Evolutionary conservation across 2,888 invertebrate genomes (phyloP).

Genomic region (Morinoia aosen): DNA sequence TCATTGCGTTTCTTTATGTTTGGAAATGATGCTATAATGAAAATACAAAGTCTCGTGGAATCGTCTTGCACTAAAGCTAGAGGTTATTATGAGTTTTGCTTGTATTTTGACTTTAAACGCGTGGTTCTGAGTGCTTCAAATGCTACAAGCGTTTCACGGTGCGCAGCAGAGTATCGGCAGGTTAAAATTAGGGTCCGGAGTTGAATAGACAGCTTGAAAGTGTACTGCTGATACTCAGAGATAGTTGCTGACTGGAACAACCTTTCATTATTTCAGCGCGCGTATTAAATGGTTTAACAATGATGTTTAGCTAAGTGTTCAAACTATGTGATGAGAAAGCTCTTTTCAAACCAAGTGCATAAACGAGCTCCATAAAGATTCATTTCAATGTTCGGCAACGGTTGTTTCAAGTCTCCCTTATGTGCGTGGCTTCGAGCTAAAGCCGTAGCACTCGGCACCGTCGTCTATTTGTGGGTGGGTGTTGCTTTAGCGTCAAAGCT

Average conservation of each 20-base stretch:
- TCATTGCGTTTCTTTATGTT: neutral
- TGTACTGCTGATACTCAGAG: neutral
- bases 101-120: neutral
- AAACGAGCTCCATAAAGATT: neutral
- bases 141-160: neutral
- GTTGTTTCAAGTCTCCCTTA: neutral
- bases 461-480: neutral
- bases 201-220: neutral
- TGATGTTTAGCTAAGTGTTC: neutral
- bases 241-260: neutral
- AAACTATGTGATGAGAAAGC: neutral
- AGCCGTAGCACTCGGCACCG: neutral
- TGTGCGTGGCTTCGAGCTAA: neutral
- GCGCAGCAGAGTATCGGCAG: neutral
- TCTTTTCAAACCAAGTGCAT: neutral
- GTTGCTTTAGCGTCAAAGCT: neutral
- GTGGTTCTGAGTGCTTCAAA: neutral
- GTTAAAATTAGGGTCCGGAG: neutral
- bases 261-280: neutral
- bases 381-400: neutral
- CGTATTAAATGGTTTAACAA: neutral
- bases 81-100: neutral
- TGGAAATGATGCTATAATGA: neutral
- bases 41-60: neutral
- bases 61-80: neutral